Base-by-base conservation (phyloP, 2,797 vertebrate species). In the Arrhamphus sclerolepis region DNA sequence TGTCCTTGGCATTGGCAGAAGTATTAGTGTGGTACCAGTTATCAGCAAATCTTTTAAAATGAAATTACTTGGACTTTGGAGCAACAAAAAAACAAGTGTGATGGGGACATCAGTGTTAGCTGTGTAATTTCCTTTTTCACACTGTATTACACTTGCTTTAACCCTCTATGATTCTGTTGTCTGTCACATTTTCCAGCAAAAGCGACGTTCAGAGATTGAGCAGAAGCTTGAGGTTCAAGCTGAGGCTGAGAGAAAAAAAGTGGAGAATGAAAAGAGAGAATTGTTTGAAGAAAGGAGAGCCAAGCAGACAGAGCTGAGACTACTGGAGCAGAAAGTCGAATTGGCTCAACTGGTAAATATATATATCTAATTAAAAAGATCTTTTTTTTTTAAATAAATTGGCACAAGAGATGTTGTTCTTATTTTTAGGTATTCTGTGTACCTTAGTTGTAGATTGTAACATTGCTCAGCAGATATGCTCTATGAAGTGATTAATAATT, bases 181-280 rank as follows among this genome's bases (percentile, higher is more conserved):
- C 18, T 61, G n/a, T n/a, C n/a, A n/a, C 11, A 2, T 17, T 9
- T 39, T 8, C 65, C 82, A 99, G 98, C 94, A 95, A 95, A 99
- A 98, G 84, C 91, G 95, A 44, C 94, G 98, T 46, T 89, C 94
- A 82, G 97, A 99, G 91, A 99, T 99, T 74, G 97, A 99, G 75
- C 96, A 98, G 75, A 99, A 99, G 87, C 94, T 99, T 46, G 98
- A 99, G 90, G 95, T 98, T 65, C 95, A 99, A 85, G 98, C 98
- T 61, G 98, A 99, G 78, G 91, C 96, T 67, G 98, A 99, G 78
- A 95, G 88, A 75, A 99, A 96, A 74, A 96, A 96, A 83, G 95
- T 98, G 79, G 97, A 98, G 90, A 95, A 90, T 7, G 97, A 99
- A 81, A 95, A 97, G 75, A 88, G 94, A 82, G 98, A 98, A 78